Evolutionary conservation across 2,797 vertebrate genomes (phyloP).

Genomic region (Pseudochirops corinnae): DNA sequence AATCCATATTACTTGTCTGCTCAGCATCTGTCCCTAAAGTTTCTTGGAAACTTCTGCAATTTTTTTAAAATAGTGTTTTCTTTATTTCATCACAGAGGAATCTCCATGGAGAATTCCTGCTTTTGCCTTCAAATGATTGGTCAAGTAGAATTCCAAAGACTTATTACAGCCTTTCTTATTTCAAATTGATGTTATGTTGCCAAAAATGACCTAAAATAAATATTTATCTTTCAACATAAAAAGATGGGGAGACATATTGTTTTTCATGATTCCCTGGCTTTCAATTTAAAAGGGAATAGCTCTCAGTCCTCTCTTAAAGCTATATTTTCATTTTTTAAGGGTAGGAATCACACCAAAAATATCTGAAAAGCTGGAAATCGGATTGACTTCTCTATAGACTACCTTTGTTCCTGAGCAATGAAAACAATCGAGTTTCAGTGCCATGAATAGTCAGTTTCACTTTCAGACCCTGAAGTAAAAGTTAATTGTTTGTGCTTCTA

Average conservation of each 20-base stretch:
- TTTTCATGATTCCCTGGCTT: constrained; percentile 14
- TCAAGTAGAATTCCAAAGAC: constrained; percentile 24
- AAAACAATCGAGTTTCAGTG: constrained; percentile 51
- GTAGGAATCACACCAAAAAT: constrained; percentile 41
- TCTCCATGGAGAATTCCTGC: not conserved
- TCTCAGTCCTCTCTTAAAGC: not conserved
- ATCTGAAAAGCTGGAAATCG: not conserved
- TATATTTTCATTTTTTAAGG: constrained; percentile 29
- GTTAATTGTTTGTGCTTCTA: constrained; percentile 52
- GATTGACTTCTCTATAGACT: not conserved
- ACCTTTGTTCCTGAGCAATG: constrained; percentile 19
- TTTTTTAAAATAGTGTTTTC: not conserved
- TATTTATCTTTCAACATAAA: constrained; percentile 17
- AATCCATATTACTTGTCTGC: constrained; percentile 11
- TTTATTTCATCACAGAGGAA: not conserved
- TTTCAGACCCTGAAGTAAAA: constrained; percentile 49
- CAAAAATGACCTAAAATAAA: constrained; percentile 51
- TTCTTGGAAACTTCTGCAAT: not conserved
- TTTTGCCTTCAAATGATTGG: constrained; percentile 33
- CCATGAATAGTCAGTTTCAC: not conserved
- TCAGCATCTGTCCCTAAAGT: constrained; percentile 4
- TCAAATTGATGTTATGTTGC: not conserved
- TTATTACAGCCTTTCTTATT: not conserved
- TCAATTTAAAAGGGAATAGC: constrained; percentile 24
- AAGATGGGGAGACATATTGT: constrained; percentile 3